Evolutionary conservation across 2,888 invertebrate species (phyloP).

Genomic region (Catocala fraxini): DNA sequence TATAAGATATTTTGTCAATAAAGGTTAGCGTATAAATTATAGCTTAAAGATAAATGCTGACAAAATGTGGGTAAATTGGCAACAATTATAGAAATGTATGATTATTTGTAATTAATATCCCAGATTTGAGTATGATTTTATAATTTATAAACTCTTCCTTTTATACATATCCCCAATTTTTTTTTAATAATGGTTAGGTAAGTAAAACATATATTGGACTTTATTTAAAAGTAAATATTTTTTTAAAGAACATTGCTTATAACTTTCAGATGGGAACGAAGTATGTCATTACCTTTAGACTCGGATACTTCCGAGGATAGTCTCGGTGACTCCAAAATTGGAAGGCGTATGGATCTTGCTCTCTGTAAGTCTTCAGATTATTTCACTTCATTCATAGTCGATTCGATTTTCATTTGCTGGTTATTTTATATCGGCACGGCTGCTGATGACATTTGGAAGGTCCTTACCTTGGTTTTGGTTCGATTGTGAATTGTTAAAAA

Average conservation of each 20-base stretch:
- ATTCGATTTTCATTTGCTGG: slow-evolving; percentile 84
- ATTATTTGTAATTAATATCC: too few species aligned
- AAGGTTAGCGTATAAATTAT: too few species aligned
- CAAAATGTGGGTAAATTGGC: too few species aligned
- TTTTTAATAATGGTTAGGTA: too few species aligned
- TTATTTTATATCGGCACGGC: slow-evolving; percentile 85
- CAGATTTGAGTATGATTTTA: too few species aligned
- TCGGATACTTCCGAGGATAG: slow-evolving; percentile 81
- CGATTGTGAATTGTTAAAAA: slow-evolving; percentile 40
- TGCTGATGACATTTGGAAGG: slow-evolving; percentile 72
- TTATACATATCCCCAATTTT: too few species aligned
- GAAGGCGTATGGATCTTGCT: slow-evolving; percentile 94
- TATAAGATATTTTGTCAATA: too few species aligned
- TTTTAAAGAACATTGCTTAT: not conserved
- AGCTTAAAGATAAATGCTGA: too few species aligned
- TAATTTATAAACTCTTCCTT: too few species aligned
- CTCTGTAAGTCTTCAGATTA: slow-evolving; percentile 90
- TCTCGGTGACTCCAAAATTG: slow-evolving; percentile 79
- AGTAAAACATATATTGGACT: too few species aligned
- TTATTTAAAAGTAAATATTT: not conserved
- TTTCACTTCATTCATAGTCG: slow-evolving; percentile 67
- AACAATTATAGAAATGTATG: too few species aligned
- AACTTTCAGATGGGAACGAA: slow-evolving; percentile 89
- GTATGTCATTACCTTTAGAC: slow-evolving; percentile 90
- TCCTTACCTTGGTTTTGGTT: slow-evolving; percentile 55